Conservation (phyloP, 2,888 invertebrate genomes). For the Tiliacea aurago region DNA sequence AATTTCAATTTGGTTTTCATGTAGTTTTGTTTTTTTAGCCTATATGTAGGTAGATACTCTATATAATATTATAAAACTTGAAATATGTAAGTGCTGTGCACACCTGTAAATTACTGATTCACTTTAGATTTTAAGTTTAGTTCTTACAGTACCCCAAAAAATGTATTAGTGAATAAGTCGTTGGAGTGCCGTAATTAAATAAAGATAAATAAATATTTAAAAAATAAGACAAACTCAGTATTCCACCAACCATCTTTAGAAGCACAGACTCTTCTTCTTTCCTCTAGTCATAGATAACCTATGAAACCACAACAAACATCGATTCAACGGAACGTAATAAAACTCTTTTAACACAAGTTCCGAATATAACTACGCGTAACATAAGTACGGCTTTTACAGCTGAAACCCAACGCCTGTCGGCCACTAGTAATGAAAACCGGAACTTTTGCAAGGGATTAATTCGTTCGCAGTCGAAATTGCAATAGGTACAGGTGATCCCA, state of each 20-base stretch:
- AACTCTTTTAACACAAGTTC: constrained; percentile 53
- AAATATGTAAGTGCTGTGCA: no score
- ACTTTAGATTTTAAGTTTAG: no score
- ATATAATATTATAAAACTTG: no score
- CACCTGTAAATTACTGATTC: no score
- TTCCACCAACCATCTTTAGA: not conserved
- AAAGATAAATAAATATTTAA: no score
- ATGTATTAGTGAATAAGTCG: no score
- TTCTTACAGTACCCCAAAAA: no score
- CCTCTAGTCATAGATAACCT: not conserved
- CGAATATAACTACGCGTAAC: constrained; percentile 31
- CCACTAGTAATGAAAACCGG: constrained; percentile 73
- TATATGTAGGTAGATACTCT: no score
- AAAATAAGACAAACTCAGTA: no score
- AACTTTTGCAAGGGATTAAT: constrained; percentile 79
- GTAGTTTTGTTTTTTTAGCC: no score
- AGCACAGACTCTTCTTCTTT: not conserved
- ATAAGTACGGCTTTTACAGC: constrained; percentile 50
- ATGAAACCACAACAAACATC: not conserved
- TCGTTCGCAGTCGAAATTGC: constrained; percentile 58
- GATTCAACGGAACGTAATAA: not conserved
- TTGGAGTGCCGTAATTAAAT: no score
- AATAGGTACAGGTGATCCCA: constrained; percentile 75
- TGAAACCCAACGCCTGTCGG: constrained; percentile 58
- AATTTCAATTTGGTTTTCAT: no score